phyloP scores from a whole-genome alignment of 2,113 vertebrate genomes.

The Clarias macrocephalus region DNA sequence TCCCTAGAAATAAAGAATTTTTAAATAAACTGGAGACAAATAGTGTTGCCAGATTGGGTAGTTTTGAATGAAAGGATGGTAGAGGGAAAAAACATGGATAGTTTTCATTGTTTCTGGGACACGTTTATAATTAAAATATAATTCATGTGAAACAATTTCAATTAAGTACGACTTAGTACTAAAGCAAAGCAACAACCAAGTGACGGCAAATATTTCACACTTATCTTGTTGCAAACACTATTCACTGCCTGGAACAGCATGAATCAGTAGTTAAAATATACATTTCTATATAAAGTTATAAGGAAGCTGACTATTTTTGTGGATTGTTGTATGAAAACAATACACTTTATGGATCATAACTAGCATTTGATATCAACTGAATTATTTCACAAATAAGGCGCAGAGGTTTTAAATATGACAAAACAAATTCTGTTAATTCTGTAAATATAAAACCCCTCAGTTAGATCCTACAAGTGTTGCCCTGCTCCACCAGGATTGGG shows the following conservation, averaged over 20 bases:
- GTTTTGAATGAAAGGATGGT: neutral
- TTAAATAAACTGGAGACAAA: neutral
- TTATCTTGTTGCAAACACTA: neutral
- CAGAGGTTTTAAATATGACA: no score
- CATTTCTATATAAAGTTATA: neutral
- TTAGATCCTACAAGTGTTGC: no score
- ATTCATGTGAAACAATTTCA: neutral
- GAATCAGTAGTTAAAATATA: neutral
- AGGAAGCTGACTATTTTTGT: neutral
- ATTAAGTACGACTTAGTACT: no score
- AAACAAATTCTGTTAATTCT: no score
- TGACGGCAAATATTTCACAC: neutral
- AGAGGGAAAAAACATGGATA: neutral
- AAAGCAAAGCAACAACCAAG: neutral
- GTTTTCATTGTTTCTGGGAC: neutral
- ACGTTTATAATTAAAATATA: neutral
- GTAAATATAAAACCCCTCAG: no score
- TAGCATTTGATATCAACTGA: neutral
- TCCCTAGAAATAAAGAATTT: neutral
- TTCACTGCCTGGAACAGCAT: neutral
- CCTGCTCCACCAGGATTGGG: no score
- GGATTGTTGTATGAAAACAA: neutral
- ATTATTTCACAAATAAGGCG: no score
- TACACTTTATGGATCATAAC: neutral
- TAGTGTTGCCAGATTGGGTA: slow-evolving; percentile 5